phyloP scores from a whole-genome alignment of 2,888 invertebrate genomes.

The Eupithecia dodoneata region DNA sequence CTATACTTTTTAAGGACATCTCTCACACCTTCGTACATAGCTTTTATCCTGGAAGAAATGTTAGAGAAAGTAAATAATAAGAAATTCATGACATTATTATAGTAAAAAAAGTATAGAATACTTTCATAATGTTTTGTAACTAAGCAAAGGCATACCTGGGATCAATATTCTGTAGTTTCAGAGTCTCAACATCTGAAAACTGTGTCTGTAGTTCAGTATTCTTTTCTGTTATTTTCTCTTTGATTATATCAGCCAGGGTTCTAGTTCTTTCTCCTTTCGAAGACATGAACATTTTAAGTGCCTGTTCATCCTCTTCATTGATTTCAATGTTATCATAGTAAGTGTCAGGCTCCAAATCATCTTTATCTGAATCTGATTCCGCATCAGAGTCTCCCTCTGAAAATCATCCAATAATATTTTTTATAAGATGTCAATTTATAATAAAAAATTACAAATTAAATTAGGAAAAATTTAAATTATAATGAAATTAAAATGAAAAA shows the following conservation, averaged over 20 bases:
- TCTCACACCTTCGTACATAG: slow-evolving; percentile 95
- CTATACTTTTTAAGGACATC: slow-evolving; percentile 95
- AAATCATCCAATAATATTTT: slow-evolving; percentile 26
- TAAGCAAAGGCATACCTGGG: slow-evolving; percentile 81
- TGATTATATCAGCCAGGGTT: slow-evolving; percentile 95
- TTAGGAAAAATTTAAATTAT: too few species aligned
- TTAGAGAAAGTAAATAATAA: too few species aligned
- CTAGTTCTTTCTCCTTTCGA: slow-evolving; percentile 82
- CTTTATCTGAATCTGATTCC: slow-evolving; percentile 81
- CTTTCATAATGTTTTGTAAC: neutral
- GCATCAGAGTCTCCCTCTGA: slow-evolving; percentile 70
- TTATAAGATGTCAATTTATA: neutral
- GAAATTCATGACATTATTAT: neutral
- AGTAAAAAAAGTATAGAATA: neutral
- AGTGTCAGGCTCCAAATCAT: slow-evolving; percentile 83
- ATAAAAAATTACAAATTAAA: too few species aligned
- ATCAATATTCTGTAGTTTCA: slow-evolving; percentile 93
- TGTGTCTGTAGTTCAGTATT: slow-evolving; percentile 94
- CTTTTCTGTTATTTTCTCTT: slow-evolving; percentile 96
- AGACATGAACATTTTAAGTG: slow-evolving; percentile 90
- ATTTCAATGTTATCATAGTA: slow-evolving; percentile 90
- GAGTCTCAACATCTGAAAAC: slow-evolving; percentile 90
- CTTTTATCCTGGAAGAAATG: slow-evolving; percentile 82
- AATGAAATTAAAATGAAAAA: too few species aligned
- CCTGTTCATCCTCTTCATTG: slow-evolving; percentile 94